These are phyloP conservation scores for Trichopoda pennipes DNA, from an alignment of 2,888 invertebrate species.

Conservation along the genomic window DNA sequence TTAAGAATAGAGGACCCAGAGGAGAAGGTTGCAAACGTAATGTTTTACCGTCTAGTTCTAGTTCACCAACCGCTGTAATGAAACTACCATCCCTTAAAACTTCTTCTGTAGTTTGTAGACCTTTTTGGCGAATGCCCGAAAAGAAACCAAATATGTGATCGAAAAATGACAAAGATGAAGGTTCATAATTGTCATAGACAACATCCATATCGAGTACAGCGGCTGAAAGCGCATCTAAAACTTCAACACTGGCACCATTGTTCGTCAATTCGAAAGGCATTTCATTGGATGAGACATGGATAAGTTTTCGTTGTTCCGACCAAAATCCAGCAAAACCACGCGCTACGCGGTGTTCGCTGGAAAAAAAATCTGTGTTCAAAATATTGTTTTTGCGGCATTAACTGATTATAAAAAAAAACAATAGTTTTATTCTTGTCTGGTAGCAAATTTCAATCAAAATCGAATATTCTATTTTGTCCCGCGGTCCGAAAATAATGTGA, in stretches of 20 bases:
- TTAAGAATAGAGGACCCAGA: conserved; percentile 89
- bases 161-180: conserved; percentile 87
- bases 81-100: conserved; percentile 91
- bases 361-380: background rate
- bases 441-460: too few species aligned
- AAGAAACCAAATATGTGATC: conserved; percentile 93
- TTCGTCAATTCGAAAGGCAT: conserved; percentile 89
- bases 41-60: conserved; percentile 85
- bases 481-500: too few species aligned
- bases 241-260: conserved; percentile 85
- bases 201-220: conserved; percentile 89
- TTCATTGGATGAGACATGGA: conserved; percentile 89
- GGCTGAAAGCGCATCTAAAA: conserved; percentile 88
- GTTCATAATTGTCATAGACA: conserved; percentile 90
- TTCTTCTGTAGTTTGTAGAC: conserved; percentile 92
- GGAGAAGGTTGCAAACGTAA: conserved; percentile 88
- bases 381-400: too few species aligned
- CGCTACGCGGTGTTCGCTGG: conserved; percentile 90
- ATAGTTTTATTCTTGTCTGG: too few species aligned
- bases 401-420: too few species aligned
- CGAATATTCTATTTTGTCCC: too few species aligned
- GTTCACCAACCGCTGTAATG: conserved; percentile 90
- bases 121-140: conserved; percentile 90
- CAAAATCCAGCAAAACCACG: conserved; percentile 92
- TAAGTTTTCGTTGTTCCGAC: conserved; percentile 90